These are phyloP conservation scores for Caenorhabditis sp. DNA, from an alignment of 2,888 invertebrate species.

Conservation along the genomic window DNA sequence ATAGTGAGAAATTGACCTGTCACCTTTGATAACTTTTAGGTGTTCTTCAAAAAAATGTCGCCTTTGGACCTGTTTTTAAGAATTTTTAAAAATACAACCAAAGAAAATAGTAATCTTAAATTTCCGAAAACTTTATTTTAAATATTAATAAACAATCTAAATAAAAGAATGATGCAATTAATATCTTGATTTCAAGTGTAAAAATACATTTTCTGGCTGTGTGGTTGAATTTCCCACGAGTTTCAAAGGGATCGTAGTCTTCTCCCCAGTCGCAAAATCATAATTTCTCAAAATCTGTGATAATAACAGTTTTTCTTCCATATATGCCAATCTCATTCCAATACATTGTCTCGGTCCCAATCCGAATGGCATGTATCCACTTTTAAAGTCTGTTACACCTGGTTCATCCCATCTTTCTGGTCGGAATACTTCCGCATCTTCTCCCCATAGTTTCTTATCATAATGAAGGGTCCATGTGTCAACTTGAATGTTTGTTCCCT, in stretches of 20 bases:
- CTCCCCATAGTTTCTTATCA: conserved; percentile 41
- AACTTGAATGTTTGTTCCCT: conserved; percentile 40
- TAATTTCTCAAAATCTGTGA: conserved; percentile 52
- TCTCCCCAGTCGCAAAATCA: conserved; percentile 28
- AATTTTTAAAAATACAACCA: too few relatives aligned
- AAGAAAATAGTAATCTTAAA: too few relatives aligned
- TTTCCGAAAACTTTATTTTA: too few relatives aligned
- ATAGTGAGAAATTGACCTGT: too few relatives aligned
- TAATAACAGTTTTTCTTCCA: conserved; percentile 64
- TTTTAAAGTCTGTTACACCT: not conserved
- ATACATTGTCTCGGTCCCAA: conserved; percentile 59
- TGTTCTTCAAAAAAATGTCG: too few relatives aligned
- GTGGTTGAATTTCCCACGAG: conserved; percentile 25
- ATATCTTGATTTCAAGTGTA: conserved; percentile 14
- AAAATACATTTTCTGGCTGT: conserved; percentile 10
- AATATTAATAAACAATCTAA: too few relatives aligned
- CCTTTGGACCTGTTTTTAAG: too few relatives aligned
- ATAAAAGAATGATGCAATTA: too few relatives aligned
- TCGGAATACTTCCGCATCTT: conserved; percentile 39
- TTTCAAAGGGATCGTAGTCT: conserved; percentile 42
- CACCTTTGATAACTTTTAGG: too few relatives aligned
- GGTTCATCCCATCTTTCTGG: conserved; percentile 40
- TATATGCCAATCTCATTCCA: conserved; percentile 61
- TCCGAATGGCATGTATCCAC: conserved; percentile 47
- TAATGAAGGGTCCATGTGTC: conserved; percentile 32